Evolutionary conservation across 1,140 invertebrate genomes (phyloP).

Genomic region (Theocolax elegans): DNA sequence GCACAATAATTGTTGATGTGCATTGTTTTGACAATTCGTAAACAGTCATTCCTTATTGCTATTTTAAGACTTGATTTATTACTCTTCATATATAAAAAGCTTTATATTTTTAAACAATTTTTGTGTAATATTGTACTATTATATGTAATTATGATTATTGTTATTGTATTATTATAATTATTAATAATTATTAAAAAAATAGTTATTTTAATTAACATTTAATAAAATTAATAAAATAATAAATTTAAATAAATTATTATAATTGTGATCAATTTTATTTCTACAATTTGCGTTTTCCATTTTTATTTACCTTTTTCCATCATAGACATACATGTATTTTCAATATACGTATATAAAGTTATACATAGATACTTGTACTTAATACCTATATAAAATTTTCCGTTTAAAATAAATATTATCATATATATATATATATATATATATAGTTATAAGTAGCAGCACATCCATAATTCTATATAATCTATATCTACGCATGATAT

Average conservation of each 20-base stretch:
- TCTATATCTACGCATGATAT: no score
- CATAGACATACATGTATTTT: no score
- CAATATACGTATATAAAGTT: no score
- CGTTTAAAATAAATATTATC: no score
- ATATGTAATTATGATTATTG: conserved; percentile 15
- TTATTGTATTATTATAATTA: conserved; percentile 16
- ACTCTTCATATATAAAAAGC: neutral
- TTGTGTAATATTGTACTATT: conserved; percentile 8
- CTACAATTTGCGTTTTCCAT: no score
- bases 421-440: no score
- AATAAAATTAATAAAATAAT: neutral
- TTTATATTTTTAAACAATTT: neutral
- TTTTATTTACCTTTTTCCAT: no score
- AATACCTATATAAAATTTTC: no score
- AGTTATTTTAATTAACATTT: conserved; percentile 23
- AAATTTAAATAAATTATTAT: neutral
- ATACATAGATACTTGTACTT: no score
- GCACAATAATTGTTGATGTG: conserved; percentile 11
- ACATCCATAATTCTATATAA: no score
- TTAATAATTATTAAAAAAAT: neutral
- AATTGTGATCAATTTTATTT: no score
- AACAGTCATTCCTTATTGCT: conserved; percentile 12
- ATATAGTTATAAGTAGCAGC: no score
- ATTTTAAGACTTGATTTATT: conserved; percentile 11
- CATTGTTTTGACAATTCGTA: conserved; percentile 5